Percentiles rank a stretch among this genome's conserved stretches.
Evolutionary conservation across 2,113 vertebrate genomes (phyloP).

Genomic region (Atractosteus spatula): DNA sequence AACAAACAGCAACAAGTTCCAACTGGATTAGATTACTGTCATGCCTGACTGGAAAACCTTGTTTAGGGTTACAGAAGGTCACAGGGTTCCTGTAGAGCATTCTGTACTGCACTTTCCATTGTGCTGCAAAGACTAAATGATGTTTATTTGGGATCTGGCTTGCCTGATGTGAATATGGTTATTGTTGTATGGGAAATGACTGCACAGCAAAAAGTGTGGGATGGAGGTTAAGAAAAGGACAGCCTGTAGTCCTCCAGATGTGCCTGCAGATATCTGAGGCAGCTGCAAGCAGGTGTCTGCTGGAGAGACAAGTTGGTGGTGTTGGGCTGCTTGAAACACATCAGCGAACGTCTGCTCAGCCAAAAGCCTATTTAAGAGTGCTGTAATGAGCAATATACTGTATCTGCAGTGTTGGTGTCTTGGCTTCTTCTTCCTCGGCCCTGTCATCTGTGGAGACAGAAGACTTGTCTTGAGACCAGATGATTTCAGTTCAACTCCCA

Average conservation of each 20-base stretch:
- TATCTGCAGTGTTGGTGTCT: no score
- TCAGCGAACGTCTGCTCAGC: no score
- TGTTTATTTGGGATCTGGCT: slow-evolving; percentile 35
- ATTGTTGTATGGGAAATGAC: slow-evolving; percentile 31
- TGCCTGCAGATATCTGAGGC: no score
- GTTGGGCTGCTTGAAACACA: no score
- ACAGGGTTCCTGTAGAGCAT: slow-evolving; percentile 14
- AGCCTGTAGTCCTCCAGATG: slow-evolving; percentile 1
- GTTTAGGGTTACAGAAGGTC: slow-evolving; percentile 37
- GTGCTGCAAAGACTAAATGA: slow-evolving; percentile 5
- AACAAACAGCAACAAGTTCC: slow-evolving; percentile 38
- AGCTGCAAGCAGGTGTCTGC: no score
- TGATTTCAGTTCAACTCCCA: no score
- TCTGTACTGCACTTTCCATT: not conserved
- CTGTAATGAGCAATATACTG: no score
- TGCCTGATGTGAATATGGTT: slow-evolving; percentile 26
- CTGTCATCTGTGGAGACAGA: no score
- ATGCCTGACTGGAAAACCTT: slow-evolving; percentile 35
- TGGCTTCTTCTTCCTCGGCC: no score
- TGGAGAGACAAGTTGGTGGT: no score
- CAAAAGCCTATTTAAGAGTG: no score
- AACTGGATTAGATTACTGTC: slow-evolving; percentile 38
- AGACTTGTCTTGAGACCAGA: no score
- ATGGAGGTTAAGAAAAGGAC: slow-evolving; percentile 31
- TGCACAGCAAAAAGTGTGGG: not conserved